Percentiles rank a stretch among this genome's conserved stretches.
Evolutionary conservation across 2,888 invertebrate genomes (phyloP).

Genomic region (Mystacides longicornis): DNA sequence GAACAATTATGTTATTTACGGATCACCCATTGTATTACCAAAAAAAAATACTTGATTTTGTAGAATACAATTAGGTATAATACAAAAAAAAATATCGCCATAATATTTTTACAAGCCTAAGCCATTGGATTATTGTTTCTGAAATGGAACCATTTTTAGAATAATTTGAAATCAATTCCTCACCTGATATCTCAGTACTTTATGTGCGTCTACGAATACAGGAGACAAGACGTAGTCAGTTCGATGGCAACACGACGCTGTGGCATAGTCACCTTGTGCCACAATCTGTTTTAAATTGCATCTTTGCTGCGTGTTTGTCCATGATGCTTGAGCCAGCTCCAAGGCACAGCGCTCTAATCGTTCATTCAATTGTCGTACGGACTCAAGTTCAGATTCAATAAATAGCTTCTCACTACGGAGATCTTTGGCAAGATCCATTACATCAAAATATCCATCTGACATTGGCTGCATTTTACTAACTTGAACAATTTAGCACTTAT

Average conservation of each 20-base stretch:
- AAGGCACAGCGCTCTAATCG: slow-evolving; percentile 54
- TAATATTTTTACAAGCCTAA: no score
- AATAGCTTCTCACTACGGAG: slow-evolving; percentile 81
- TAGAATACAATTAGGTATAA: no score
- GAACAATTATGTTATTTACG: no score
- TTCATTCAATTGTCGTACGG: slow-evolving; percentile 70
- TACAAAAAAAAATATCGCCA: no score
- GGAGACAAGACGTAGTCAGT: slow-evolving; percentile 34
- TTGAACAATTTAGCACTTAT: no score
- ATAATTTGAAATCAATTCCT: no score
- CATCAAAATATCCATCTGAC: slow-evolving; percentile 40
- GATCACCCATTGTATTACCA: no score
- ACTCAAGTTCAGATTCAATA: slow-evolving; percentile 76
- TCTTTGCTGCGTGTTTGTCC: slow-evolving; percentile 83
- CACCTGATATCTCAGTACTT: slow-evolving; percentile 77
- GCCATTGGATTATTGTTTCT: no score
- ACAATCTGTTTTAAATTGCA: slow-evolving; percentile 72
- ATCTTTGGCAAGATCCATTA: slow-evolving; percentile 50
- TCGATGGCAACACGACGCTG: slow-evolving; percentile 67
- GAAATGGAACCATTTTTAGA: no score
- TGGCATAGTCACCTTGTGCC: slow-evolving; percentile 66
- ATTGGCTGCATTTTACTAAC: slow-evolving; percentile 21
- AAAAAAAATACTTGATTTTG: no score
- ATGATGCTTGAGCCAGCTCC: slow-evolving; percentile 64
- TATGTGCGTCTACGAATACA: slow-evolving; percentile 73